Conservation (phyloP, 2,113 vertebrate genomes). For the Xenopus tropicalis region DNA sequence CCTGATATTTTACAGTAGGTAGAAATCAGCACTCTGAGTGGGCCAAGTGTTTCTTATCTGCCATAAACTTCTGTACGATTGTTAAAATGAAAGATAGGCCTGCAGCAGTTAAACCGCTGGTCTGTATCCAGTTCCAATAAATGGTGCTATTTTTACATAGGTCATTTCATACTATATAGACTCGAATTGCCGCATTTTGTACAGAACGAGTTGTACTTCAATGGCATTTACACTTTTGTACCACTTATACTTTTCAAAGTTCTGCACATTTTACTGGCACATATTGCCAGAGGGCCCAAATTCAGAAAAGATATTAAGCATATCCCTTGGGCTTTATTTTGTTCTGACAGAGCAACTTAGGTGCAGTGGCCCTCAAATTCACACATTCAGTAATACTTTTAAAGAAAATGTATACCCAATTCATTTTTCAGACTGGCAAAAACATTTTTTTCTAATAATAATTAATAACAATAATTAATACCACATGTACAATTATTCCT, state of each 20-base stretch:
- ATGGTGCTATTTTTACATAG: background rate
- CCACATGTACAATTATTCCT: no score
- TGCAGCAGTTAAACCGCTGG: constrained; percentile 4
- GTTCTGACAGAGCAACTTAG: constrained; percentile 8
- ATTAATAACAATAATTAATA: no score
- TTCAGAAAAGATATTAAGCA: constrained; percentile 23
- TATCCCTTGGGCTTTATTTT: constrained; percentile 12
- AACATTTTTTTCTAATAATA: no score
- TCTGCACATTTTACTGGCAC: background rate
- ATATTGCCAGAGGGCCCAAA: background rate
- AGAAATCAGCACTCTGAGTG: no score
- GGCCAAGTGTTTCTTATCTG: background rate
- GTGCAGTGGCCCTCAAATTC: constrained; percentile 2
- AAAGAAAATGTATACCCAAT: no score
- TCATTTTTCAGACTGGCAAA: no score
- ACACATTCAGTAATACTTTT: background rate
- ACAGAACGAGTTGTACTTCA: constrained; percentile 32
- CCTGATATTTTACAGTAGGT: no score
- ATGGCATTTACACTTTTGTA: constrained; percentile 9
- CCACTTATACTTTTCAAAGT: background rate
- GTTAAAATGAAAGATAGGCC: background rate
- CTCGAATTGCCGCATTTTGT: constrained; percentile 10
- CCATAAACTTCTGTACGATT: background rate
- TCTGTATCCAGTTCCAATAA: constrained; percentile 12
- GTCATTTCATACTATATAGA: constrained; percentile 2